phyloP scores from a whole-genome alignment of 2,888 invertebrate genomes.

The Cerastis rubricosa region DNA sequence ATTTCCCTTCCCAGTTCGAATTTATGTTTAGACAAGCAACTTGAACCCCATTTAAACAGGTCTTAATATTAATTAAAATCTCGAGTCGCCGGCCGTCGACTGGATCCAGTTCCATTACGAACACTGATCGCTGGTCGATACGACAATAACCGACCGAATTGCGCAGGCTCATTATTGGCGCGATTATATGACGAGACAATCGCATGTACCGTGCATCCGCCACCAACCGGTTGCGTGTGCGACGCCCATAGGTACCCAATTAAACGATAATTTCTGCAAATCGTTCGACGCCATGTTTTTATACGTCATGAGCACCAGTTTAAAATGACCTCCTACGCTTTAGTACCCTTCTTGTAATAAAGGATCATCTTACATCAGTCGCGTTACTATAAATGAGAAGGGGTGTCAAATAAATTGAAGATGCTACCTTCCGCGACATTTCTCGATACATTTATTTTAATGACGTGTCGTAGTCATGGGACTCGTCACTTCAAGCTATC shows the following conservation, averaged over 20 bases:
- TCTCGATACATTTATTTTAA: conserved; percentile 62
- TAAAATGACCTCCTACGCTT: conserved; percentile 5
- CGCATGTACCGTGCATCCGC: conserved; percentile 52
- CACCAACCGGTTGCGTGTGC: conserved; percentile 55
- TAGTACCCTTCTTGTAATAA: neutral
- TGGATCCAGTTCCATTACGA: conserved; percentile 54
- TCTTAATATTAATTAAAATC: conserved; percentile 66
- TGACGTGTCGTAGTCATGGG: conserved; percentile 30
- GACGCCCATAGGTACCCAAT: conserved; percentile 70
- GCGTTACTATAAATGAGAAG: conserved; percentile 53
- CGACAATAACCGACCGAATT: conserved; percentile 51
- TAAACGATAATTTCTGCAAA: conserved; percentile 77
- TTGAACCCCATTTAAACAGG: conserved; percentile 60
- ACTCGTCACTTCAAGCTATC: conserved; percentile 8
- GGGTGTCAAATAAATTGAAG: conserved; percentile 70
- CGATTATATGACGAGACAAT: conserved; percentile 56
- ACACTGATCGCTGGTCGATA: conserved; percentile 50
- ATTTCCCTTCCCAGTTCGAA: conserved; percentile 33
- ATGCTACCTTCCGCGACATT: conserved; percentile 63
- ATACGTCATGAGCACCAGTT: conserved; percentile 21
- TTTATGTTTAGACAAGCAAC: conserved; percentile 60
- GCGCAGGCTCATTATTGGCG: conserved; percentile 47
- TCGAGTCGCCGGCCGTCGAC: conserved; percentile 33
- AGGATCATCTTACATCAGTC: conserved; percentile 46
- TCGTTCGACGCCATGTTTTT: conserved; percentile 65